These are phyloP conservation scores for Hemicentrotus pulcherrimus DNA, from an alignment of 35 echinoderm and acorn worm species.

Conservation along the genomic window DNA sequence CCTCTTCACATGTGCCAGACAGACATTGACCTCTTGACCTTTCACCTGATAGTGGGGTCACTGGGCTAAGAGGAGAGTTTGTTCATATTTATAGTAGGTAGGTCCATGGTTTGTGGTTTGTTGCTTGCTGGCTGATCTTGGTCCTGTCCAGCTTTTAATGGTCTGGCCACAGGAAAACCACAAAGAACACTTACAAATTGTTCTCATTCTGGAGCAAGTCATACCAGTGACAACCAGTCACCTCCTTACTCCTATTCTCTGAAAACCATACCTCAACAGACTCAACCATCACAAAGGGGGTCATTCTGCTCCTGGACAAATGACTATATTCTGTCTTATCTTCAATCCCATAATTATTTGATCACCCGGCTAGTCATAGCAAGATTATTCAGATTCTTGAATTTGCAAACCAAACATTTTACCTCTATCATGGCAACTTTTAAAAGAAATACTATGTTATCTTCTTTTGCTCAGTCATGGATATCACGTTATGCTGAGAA, in stretches of 20 bases:
- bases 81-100: not conserved
- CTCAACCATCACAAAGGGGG: not conserved
- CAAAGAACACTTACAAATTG: not conserved
- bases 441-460: too few species aligned
- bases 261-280: not conserved
- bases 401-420: too few species aligned
- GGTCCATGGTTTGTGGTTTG: not conserved
- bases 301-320: not conserved
- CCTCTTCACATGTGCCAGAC: constrained; percentile 8
- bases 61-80: not conserved
- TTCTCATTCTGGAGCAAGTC: not conserved
- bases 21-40: constrained; percentile 32
- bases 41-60: constrained; percentile 1
- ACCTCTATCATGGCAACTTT: too few species aligned
- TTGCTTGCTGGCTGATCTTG: not conserved
- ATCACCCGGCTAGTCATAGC: not conserved
- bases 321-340: not conserved
- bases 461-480: too few species aligned
- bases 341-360: not conserved
- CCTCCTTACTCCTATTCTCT: not conserved
- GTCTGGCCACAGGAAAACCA: not conserved
- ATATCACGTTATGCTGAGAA: too few species aligned
- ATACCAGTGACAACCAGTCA: not conserved
- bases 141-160: not conserved
- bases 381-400: not conserved